Evolutionary conservation across 2,797 vertebrate genomes (phyloP), one percentile per base, ranked within the genome.

Genomic region (Lutjanus argentimaculatus): DNA sequence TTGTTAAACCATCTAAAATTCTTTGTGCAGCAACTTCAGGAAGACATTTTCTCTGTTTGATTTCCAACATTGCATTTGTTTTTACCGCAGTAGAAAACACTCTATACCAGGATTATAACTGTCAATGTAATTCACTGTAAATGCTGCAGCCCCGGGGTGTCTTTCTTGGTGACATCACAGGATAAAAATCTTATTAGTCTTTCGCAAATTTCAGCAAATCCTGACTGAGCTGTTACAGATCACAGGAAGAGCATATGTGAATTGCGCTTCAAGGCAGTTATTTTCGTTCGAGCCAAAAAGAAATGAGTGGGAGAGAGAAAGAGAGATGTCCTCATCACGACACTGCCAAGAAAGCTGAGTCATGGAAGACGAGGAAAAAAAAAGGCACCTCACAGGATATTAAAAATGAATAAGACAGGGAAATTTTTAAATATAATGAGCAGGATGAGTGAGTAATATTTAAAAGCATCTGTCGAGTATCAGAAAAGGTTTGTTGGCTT

Each of bases 271-370:
- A 19, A 79, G 85, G 66, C 66, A 71, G 81, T 81, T 87, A 83
- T 86, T 90, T 89, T 76, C 4, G 57, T 85, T 79, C 0, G 17
- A 67, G 85, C 69, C 67, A 16, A 82, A 77, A 59, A 70, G 72
- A 70, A 80, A 76, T 4, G 78, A 89, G 80, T 56, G 87, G 51
- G 90, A 85, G 77, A 84, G 46, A 57, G 57, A 76, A 66, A 82
- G 82, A 64, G 83, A 64, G 55, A 55, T 64, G 53, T 84, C 79
- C 83, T 89, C 79, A 88, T 93, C 92, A 85, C 85, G 88, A 91
- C 80, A 67, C 81, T 58, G 77, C 80, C 64, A 88, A 91, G 87
- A 93, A 92, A 85, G 95, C 95, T 95, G 95, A 95, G 94, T 95
- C 95, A 95, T 86, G 84, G 88, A 88, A 91, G 89, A 75, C 7